Evolutionary conservation across 2,888 invertebrate species (phyloP).

Genomic region (Heteromyza rotundicornis): DNA sequence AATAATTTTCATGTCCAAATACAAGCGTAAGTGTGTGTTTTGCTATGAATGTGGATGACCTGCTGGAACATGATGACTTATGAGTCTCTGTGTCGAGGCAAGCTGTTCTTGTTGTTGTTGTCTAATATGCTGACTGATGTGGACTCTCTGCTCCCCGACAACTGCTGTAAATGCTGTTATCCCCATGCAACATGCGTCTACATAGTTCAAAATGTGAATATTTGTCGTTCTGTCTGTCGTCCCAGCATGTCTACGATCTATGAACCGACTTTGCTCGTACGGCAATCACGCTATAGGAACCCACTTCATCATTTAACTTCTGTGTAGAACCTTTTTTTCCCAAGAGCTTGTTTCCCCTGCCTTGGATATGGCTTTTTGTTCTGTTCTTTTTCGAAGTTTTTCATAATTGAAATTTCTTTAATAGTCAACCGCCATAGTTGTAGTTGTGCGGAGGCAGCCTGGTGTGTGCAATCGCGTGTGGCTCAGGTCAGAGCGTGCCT

Average conservation of each 20-base stretch:
- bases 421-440: not conserved
- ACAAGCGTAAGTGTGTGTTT: not conserved
- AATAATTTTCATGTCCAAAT: not conserved
- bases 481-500: not conserved
- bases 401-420: not conserved
- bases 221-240: not conserved
- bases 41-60: not conserved
- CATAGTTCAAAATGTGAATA: not conserved
- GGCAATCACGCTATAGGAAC: not conserved
- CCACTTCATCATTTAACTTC: no score
- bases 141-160: not conserved
- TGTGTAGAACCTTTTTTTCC: no score
- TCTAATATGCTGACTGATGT: not conserved
- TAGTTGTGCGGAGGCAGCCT: not conserved
- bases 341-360: no score
- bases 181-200: constrained; percentile 1
- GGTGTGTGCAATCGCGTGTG: not conserved
- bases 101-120: not conserved
- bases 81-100: not conserved
- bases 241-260: not conserved
- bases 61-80: not conserved
- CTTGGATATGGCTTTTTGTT: not conserved
- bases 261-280: not conserved
- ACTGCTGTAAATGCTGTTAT: not conserved
- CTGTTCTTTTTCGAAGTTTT: not conserved